These are phyloP conservation scores for Erithacus rubecula DNA, from an alignment of 2,797 vertebrate genomes.

Conservation along the genomic window DNA sequence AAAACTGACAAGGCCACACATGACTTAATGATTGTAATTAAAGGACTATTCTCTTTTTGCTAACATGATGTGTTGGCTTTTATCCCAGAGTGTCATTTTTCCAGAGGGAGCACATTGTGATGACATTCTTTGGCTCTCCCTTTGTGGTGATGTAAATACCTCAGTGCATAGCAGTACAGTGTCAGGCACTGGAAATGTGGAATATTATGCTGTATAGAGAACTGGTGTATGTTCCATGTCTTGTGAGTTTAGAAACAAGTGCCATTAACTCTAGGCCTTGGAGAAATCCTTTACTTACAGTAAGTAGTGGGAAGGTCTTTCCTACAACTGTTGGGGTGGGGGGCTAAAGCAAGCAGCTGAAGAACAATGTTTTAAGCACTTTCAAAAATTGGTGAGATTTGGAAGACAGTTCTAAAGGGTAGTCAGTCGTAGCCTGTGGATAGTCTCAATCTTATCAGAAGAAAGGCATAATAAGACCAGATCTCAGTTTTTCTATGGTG, in stretches of 20 bases:
- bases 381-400: neutral
- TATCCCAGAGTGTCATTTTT: neutral
- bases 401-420: neutral
- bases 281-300: neutral
- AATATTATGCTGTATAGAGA: neutral
- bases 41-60: neutral
- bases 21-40: neutral
- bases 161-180: neutral
- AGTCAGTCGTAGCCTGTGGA: accelerated
- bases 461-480: neutral
- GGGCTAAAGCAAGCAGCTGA: neutral
- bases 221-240: neutral
- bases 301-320: neutral
- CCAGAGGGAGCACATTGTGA: neutral
- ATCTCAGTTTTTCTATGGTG: neutral
- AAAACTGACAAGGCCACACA: neutral
- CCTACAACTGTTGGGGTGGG: neutral
- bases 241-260: neutral
- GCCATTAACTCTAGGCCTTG: neutral
- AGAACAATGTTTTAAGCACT: neutral
- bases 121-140: neutral
- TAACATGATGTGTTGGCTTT: neutral
- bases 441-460: neutral
- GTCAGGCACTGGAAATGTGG: neutral
- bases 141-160: neutral